Evolutionary conservation across 2,888 invertebrate genomes (phyloP).

Genomic region (Hirtodrosophila duncani): DNA sequence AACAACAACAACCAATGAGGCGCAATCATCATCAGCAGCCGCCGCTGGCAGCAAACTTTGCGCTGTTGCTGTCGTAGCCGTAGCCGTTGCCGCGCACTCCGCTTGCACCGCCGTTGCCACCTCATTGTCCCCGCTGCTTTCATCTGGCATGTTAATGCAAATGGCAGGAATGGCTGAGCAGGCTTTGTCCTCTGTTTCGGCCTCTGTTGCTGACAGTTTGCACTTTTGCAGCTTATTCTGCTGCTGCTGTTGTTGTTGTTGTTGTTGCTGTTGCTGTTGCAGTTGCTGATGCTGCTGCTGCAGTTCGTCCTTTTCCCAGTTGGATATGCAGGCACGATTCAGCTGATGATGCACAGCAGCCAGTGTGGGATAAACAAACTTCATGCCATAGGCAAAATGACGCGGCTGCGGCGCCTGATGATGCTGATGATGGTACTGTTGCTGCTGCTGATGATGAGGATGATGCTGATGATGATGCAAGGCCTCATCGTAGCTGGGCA

Average conservation of each 20-base stretch:
- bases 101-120: conserved; percentile 22
- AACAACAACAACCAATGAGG: conserved; percentile 65
- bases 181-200: conserved; percentile 19
- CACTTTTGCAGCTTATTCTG: conserved; percentile 60
- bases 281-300: conserved; percentile 36
- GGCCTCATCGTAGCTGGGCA: conserved; percentile 83
- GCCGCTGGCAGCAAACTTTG: conserved; percentile 58
- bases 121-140: conserved; percentile 24
- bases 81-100: conserved; percentile 17
- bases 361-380: conserved; percentile 75
- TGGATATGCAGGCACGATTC: conserved; percentile 57
- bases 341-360: conserved; percentile 75
- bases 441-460: no score
- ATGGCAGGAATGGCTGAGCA: conserved; percentile 50
- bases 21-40: conserved; percentile 66
- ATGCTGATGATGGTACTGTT: no score
- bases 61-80: conserved; percentile 31
- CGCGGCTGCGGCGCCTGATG: no score
- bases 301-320: conserved; percentile 69
- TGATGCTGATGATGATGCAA: conserved; percentile 80
- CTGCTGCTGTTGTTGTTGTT: conserved; percentile 41
- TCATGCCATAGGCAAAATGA: conserved; percentile 76
- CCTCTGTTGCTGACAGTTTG: conserved; percentile 60
- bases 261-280: conserved; percentile 67
- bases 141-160: conserved; percentile 69